Evolutionary conservation across 2,888 invertebrate species (phyloP), one percentile per base, ranked within the genome.

Genomic region (Autographa gamma): DNA sequence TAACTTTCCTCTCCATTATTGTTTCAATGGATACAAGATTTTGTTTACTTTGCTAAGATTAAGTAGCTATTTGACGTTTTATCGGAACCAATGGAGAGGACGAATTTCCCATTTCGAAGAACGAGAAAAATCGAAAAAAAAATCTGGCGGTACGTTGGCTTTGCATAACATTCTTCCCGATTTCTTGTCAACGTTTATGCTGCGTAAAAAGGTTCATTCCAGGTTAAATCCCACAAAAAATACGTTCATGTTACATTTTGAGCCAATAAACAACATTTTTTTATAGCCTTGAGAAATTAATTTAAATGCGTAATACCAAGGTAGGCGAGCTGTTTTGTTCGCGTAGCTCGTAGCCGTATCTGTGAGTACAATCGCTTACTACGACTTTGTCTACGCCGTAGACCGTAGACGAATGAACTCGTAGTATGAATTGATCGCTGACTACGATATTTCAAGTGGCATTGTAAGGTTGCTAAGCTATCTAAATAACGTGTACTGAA

Each of bases 1-100:
- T 79, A 84, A 77, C 70, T 81, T 80, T 82, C 74, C 70, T 65
- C 74, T 74, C 66, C 80, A 80, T 83, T 85, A 82, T 85, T 88
- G 82, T 85, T 82, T 82, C 79, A 74, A 74, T 76, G 77, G 76
- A 78, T 82, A 77, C 76, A 72, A 63, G 74, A 69, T 74, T 81
- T 77, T 67, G 79, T 86, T 84, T 82, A 74, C 70, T 84, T 61
- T 74, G 60, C 60, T 62, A 77, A 80, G 78, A 81, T 82, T 78
- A 77, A 83, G 76, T 77, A 72, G 77, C 68, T 69, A 70, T 79
- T 82, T 77, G 78, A 71, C 69, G 73, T 76, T 63, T 80, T 72
- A 77, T 77, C 56, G 73, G 67, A 82, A 74, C 58, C 66, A 66
- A 48, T 58, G 71, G 61, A 71, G 59, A 63, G 54, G 34, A 61